Percentiles rank a stretch among this genome's conserved stretches.
These are phyloP conservation scores for Hemicentrotus pulcherrimus DNA, from an alignment of 35 echinoderm and acorn worm species.

Conservation along the genomic window DNA sequence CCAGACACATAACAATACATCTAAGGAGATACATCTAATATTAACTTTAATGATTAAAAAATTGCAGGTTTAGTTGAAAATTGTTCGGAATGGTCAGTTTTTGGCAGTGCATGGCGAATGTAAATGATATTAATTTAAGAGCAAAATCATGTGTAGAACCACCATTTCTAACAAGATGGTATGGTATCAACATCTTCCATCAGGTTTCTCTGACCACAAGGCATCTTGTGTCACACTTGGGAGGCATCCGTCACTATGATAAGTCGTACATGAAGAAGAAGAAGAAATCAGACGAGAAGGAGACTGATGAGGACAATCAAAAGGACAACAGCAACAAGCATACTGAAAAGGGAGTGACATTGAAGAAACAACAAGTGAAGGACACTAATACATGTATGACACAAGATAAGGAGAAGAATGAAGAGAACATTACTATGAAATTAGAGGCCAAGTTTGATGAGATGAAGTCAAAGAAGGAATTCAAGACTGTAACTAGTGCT, in stretches of 20 bases:
- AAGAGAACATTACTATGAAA: background rate
- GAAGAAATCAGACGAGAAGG: background rate
- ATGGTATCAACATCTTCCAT: background rate
- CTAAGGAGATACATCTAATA: too few species aligned
- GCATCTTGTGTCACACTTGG: constrained; percentile 86
- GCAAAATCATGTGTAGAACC: too few species aligned
- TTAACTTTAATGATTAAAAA: too few species aligned
- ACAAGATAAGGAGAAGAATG: background rate
- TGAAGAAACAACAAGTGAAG: background rate
- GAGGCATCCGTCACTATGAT: constrained; percentile 89
- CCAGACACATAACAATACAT: too few species aligned
- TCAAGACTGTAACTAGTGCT: constrained; percentile 57
- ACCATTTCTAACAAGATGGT: too few species aligned
- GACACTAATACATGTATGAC: background rate
- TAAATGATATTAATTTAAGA: too few species aligned
- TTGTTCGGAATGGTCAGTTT: too few species aligned
- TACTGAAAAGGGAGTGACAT: background rate
- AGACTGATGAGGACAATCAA: background rate
- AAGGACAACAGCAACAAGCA: background rate
- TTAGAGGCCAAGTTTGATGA: constrained; percentile 25
- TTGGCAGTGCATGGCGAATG: too few species aligned
- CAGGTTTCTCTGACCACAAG: constrained; percentile 93
- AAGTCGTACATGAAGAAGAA: constrained; percentile 71
- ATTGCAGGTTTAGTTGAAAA: too few species aligned
- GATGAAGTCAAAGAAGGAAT: constrained; percentile 48